A percentile compares a stretch with the other conserved stretches of the same genome.
Conservation (phyloP, 2,888 invertebrate species). For the Ichneumoninae sp. region DNA sequence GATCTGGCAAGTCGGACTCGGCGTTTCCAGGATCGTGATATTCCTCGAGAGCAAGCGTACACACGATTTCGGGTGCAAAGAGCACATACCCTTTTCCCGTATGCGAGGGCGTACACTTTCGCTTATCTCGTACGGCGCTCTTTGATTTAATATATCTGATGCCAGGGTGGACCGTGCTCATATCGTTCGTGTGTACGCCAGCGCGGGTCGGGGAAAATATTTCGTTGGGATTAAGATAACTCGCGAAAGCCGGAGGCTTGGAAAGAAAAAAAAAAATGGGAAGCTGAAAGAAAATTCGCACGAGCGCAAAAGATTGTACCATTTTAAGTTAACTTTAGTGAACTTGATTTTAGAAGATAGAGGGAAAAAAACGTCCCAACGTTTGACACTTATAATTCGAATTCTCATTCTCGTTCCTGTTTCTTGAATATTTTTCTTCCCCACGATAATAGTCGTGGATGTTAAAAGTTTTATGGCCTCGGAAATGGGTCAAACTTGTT, state of each 20-base stretch:
- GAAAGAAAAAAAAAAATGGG: slow-evolving; percentile 5
- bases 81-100: slow-evolving; percentile 38
- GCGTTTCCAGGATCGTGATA: no score
- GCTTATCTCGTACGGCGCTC: slow-evolving; percentile 24
- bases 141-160: slow-evolving; percentile 62
- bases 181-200: slow-evolving; percentile 22
- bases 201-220: slow-evolving; percentile 40
- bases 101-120: slow-evolving; percentile 37
- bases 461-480: slow-evolving; percentile 57
- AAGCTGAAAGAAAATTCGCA: slow-evolving; percentile 14
- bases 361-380: slow-evolving; percentile 1
- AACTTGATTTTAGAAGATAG: not conserved
- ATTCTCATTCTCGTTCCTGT: slow-evolving; percentile 17
- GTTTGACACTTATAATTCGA: slow-evolving; percentile 33
- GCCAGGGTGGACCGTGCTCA: slow-evolving; percentile 22
- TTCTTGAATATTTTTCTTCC: slow-evolving; percentile 10
- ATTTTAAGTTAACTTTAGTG: not conserved
- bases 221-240: slow-evolving; percentile 59
- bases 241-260: not conserved
- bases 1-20: no score
- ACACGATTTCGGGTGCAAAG: slow-evolving; percentile 28
- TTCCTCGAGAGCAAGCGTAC: slow-evolving; percentile 3
- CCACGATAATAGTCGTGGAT: slow-evolving; percentile 25
- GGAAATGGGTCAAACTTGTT: slow-evolving; percentile 66
- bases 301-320: not conserved